Evolutionary conservation across 2,888 invertebrate genomes (phyloP).

Genomic region (Netelia melanura): DNA sequence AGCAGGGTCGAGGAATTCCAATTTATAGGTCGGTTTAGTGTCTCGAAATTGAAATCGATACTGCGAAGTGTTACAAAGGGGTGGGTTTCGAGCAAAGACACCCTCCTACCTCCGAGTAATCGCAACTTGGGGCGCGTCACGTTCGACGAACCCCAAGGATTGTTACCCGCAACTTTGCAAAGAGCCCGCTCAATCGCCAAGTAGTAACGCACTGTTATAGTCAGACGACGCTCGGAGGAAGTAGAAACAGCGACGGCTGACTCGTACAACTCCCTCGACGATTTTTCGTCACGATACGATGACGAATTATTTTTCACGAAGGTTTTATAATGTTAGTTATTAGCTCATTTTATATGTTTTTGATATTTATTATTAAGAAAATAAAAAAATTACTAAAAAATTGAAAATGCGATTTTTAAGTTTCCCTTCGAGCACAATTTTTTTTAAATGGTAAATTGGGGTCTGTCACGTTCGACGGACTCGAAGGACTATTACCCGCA

Average conservation of each 20-base stretch:
- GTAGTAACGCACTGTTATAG: neutral
- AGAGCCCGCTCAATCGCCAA: conserved; percentile 21
- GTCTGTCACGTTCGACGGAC: neutral
- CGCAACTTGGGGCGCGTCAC: neutral
- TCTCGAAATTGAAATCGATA: conserved; percentile 56
- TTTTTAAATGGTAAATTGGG: neutral
- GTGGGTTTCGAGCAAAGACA: neutral
- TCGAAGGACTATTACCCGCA: conserved; percentile 22
- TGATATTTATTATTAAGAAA: too few relatives aligned
- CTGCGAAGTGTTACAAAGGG: conserved; percentile 34
- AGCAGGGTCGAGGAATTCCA: conserved; percentile 63
- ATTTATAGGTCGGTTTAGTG: conserved; percentile 61
- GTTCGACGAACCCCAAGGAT: conserved; percentile 33
- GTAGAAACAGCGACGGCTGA: too few relatives aligned
- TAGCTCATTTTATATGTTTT: too few relatives aligned
- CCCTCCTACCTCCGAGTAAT: neutral
- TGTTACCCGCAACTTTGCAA: conserved; percentile 4
- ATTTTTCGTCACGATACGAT: too few relatives aligned
- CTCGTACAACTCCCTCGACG: too few relatives aligned
- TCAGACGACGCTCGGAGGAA: neutral
- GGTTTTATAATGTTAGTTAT: too few relatives aligned
- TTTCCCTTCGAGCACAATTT: too few relatives aligned
- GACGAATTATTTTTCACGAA: too few relatives aligned
- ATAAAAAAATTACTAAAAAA: too few relatives aligned
- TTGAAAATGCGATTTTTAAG: too few relatives aligned